A percentile compares a stretch with the other conserved stretches of the same genome.
phyloP scores from a whole-genome alignment of 2,888 invertebrate genomes.

The Nipponacmea schrenckii region DNA sequence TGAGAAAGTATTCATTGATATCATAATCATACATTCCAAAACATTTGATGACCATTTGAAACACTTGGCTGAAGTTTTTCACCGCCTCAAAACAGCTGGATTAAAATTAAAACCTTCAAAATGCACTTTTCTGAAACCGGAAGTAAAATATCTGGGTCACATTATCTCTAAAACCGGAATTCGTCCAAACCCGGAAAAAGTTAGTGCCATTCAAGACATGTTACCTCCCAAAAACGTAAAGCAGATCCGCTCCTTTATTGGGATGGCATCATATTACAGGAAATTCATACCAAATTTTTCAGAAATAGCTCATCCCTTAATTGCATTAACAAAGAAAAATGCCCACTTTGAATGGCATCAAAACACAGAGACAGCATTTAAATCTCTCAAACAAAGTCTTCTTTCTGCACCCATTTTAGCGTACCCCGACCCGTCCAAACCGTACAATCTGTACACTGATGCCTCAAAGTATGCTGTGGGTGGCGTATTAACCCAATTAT shows the following conservation, averaged over 20 bases:
- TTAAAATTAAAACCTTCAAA: slow-evolving; percentile 21
- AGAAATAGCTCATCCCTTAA: slow-evolving; percentile 5
- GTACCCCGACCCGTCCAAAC: background rate
- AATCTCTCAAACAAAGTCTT: slow-evolving; percentile 9
- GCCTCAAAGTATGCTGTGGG: slow-evolving; percentile 14
- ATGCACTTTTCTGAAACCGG: slow-evolving; percentile 12
- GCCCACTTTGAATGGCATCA: slow-evolving; percentile 8
- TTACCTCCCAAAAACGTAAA: background rate
- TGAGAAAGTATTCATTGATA: slow-evolving; percentile 16
- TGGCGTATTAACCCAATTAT: background rate
- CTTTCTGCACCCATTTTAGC: slow-evolving; percentile 3
- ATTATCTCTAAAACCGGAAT: slow-evolving; percentile 17
- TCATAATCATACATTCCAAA: slow-evolving; percentile 14
- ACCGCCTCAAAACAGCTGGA: slow-evolving; percentile 13
- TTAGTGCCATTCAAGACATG: background rate
- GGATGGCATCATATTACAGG: slow-evolving; percentile 1
- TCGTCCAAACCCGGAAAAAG: slow-evolving; percentile 6
- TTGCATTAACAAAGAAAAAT: slow-evolving; percentile 2
- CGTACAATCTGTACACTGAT: slow-evolving; percentile 13
- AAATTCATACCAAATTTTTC: background rate
- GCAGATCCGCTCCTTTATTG: background rate
- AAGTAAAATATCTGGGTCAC: slow-evolving; percentile 19
- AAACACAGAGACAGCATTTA: slow-evolving; percentile 9
- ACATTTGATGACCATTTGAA: slow-evolving; percentile 16
- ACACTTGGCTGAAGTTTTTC: slow-evolving; percentile 16